phyloP scores from a whole-genome alignment of 2,888 invertebrate genomes.

The Aphodius sticticus region DNA sequence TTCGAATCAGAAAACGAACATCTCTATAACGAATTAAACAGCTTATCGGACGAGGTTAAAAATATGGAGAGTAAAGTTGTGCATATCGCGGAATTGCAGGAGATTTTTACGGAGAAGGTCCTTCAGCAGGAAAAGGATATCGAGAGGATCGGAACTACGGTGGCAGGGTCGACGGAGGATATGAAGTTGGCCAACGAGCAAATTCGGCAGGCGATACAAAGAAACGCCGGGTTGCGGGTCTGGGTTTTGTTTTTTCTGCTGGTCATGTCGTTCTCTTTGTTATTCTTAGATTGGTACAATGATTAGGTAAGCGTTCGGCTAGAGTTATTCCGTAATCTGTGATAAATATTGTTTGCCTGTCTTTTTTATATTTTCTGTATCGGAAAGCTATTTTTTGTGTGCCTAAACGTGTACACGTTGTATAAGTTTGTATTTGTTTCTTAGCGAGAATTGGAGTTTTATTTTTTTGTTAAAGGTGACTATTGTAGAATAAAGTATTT shows the following conservation, averaged over 20 bases:
- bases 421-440: too few species aligned
- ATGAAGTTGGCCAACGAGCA: constrained; percentile 97
- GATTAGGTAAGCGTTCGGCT: constrained; percentile 62
- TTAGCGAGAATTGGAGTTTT: too few species aligned
- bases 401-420: too few species aligned
- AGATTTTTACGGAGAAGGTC: constrained; percentile 96
- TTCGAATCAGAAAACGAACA: constrained; percentile 92
- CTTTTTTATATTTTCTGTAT: not conserved
- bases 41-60: constrained; percentile 88
- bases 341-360: constrained; percentile 23
- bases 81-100: constrained; percentile 94
- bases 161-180: constrained; percentile 93
- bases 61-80: constrained; percentile 92
- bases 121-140: constrained; percentile 94
- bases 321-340: constrained; percentile 17
- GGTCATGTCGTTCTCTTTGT: constrained; percentile 93
- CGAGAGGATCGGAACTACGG: constrained; percentile 86
- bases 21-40: constrained; percentile 86
- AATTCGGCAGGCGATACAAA: constrained; percentile 95
- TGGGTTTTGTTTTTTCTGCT: constrained; percentile 95
- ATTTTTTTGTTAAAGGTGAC: too few species aligned
- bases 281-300: constrained; percentile 99
- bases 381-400: too few species aligned
- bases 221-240: constrained; percentile 93
- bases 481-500: too few species aligned